phyloP scores from a whole-genome alignment of 2,888 invertebrate species.

The Pseudococcus longispinus region DNA sequence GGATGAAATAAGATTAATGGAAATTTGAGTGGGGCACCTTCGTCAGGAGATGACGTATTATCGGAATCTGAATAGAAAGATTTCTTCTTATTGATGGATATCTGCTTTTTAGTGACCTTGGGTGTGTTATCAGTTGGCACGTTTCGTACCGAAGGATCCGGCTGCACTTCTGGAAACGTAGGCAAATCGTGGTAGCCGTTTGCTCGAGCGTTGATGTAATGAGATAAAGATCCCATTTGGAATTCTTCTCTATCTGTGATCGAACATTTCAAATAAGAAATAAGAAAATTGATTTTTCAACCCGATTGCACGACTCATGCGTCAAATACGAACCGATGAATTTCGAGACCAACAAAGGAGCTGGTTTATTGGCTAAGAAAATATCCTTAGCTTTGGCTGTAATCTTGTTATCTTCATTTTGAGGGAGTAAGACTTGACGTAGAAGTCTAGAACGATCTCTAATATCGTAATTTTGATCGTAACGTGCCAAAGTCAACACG shows the following conservation, averaged over 20 bases:
- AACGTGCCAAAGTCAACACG: slow-evolving; percentile 91
- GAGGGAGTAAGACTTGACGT: slow-evolving; percentile 77
- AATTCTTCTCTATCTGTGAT: slow-evolving; percentile 79
- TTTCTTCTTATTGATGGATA: slow-evolving; percentile 66
- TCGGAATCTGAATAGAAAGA: slow-evolving; percentile 72
- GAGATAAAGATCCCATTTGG: slow-evolving; percentile 93
- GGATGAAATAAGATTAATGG: background rate
- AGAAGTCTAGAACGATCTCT: slow-evolving; percentile 92
- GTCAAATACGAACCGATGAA: slow-evolving; percentile 70
- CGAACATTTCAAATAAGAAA: slow-evolving; percentile 46
- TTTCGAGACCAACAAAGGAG: slow-evolving; percentile 86
- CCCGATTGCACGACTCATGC: background rate
- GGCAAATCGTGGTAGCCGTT: slow-evolving; percentile 90
- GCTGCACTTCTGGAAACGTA: slow-evolving; percentile 77
- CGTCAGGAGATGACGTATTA: slow-evolving; percentile 60
- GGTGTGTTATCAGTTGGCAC: slow-evolving; percentile 66
- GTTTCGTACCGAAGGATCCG: slow-evolving; percentile 80
- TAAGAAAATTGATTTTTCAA: background rate
- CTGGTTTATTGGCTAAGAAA: slow-evolving; percentile 91
- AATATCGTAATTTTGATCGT: slow-evolving; percentile 97
- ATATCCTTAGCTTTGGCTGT: slow-evolving; percentile 79
- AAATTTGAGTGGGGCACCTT: background rate
- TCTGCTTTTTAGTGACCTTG: slow-evolving; percentile 61
- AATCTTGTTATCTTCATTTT: slow-evolving; percentile 68
- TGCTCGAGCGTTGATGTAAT: slow-evolving; percentile 86